phyloP scores from a whole-genome alignment of 2,888 invertebrate species.

The Limnephilus lunatus region DNA sequence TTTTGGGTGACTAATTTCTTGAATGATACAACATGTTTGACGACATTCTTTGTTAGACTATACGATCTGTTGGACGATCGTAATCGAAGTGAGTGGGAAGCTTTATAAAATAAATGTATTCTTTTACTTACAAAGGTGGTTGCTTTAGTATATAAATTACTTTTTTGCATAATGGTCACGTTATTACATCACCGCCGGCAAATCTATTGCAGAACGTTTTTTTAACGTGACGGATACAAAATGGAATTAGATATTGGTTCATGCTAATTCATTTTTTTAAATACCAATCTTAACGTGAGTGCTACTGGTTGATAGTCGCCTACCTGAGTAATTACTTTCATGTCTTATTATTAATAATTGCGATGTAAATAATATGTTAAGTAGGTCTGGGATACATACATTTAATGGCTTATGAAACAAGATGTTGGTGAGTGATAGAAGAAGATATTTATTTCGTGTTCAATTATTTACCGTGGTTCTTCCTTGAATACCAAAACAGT shows the following conservation, averaged over 20 bases:
- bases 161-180: conserved; percentile 13
- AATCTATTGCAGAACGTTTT: background rate
- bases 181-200: conserved; percentile 19
- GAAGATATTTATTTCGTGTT: background rate
- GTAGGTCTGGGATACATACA: background rate
- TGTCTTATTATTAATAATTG: background rate
- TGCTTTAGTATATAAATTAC: conserved; percentile 11
- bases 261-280: background rate
- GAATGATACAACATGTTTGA: background rate
- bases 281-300: background rate
- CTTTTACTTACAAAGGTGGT: background rate
- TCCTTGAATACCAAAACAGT: background rate
- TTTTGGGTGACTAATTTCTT: too few relatives aligned
- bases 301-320: background rate
- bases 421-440: too few relatives aligned
- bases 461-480: background rate
- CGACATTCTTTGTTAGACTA: background rate
- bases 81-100: background rate
- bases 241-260: too few relatives aligned
- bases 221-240: background rate
- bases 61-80: background rate
- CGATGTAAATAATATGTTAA: background rate
- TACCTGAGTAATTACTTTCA: background rate
- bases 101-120: background rate
- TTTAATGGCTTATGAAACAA: background rate